These are phyloP conservation scores for Megaptera novaeangliae DNA, from an alignment of 2,113 vertebrate genomes.

Conservation along the genomic window DNA sequence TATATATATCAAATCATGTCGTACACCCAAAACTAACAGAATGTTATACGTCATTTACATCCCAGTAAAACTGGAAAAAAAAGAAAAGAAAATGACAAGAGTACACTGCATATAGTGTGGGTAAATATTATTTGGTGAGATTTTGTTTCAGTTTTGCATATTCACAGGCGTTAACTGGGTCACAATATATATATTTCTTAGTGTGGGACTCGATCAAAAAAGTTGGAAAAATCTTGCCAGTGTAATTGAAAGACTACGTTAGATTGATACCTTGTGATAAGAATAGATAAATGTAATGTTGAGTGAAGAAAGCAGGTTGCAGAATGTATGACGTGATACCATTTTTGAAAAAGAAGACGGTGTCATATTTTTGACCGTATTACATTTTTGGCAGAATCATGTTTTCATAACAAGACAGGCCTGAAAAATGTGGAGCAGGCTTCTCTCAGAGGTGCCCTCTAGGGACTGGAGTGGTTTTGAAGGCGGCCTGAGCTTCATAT, in stretches of 20 bases:
- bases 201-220: neutral
- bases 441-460: neutral
- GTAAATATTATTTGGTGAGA: neutral
- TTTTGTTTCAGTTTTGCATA: neutral
- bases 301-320: neutral
- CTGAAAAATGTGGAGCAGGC: neutral
- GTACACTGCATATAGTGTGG: neutral
- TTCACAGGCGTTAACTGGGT: neutral
- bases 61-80: neutral
- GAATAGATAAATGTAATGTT: neutral
- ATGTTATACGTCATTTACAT: neutral
- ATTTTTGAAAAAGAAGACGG: neutral
- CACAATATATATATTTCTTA: neutral
- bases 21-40: neutral
- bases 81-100: neutral
- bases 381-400: neutral
- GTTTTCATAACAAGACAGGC: neutral
- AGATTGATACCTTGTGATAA: neutral
- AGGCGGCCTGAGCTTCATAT: neutral
- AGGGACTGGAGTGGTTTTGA: neutral
- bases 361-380: neutral
- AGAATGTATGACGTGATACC: neutral
- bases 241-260: neutral
- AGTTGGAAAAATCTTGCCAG: neutral
- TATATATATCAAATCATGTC: neutral